These are phyloP conservation scores for Drosophila barbarae DNA, from an alignment of 2,888 invertebrate species.

Conservation along the genomic window DNA sequence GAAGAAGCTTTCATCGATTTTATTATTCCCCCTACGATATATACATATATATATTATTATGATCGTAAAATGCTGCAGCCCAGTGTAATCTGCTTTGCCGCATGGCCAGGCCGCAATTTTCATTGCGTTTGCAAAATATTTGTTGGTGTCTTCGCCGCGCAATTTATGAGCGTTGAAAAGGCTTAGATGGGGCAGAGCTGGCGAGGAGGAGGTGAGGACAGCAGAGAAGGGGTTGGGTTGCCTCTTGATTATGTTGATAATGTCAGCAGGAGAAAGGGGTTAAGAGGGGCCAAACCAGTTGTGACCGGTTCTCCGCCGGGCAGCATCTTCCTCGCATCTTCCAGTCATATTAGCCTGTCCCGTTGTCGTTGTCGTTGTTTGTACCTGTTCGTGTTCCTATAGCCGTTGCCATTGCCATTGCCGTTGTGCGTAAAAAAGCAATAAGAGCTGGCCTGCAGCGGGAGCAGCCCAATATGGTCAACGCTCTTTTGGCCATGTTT, in stretches of 20 bases:
- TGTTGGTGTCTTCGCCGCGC: conserved; percentile 54
- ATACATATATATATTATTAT: background rate
- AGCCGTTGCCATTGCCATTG: conserved; percentile 38
- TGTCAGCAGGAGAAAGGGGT: conserved; percentile 57
- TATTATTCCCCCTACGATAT: conserved; percentile 3
- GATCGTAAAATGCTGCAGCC: background rate
- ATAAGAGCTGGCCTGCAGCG: conserved; percentile 17
- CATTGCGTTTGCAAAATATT: conserved; percentile 71
- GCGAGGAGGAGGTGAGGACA: too few relatives aligned
- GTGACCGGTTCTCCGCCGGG: conserved; percentile 55
- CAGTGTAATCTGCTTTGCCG: conserved; percentile 16
- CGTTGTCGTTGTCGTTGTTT: conserved; percentile 42
- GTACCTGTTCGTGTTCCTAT: conserved; percentile 35
- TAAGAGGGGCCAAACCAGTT: conserved; percentile 36
- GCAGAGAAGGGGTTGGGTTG: background rate
- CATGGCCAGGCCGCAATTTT: conserved; percentile 46
- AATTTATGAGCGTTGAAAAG: conserved; percentile 75
- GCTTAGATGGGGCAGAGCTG: conserved; percentile 56
- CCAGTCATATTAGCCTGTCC: conserved; percentile 74
- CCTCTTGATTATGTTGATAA: conserved; percentile 73
- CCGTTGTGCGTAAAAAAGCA: conserved; percentile 58
- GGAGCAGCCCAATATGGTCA: conserved; percentile 65
- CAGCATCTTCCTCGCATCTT: conserved; percentile 45
- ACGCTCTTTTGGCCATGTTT: conserved; percentile 75
- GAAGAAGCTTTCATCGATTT: background rate